Evolutionary conservation across 2,888 invertebrate genomes (phyloP), one percentile per base, ranked within the genome.

Genomic region (Drosophila longiperda): DNA sequence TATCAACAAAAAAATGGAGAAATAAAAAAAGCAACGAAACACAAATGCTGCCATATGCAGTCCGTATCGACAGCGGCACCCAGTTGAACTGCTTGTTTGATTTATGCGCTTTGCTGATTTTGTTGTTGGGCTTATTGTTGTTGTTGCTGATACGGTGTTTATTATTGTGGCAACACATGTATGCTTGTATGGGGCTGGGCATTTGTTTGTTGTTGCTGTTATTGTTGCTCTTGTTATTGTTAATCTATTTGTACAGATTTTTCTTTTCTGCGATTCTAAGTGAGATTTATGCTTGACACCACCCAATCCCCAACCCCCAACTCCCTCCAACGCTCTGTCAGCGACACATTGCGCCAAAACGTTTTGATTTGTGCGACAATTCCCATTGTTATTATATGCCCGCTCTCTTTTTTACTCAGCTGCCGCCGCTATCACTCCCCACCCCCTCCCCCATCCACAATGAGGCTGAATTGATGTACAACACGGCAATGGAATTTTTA

Each of bases 401-500:
- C n/a, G 29, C 33, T 54, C 67, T 45, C 32, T 42, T 40, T 42
- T 40, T 32, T 34, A 12, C 20, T 8, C 17, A 40, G 38, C 55
- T 32, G 29, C 40, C 20, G 32, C 20, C 20, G 20, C 57, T 23
- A 36, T 2, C 26, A 17, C 0, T 34, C 0, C 40, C n/a, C 17
- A 20, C 20, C 29, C 33, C 7, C 48, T 15, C 1, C 1, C 23
- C 54, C 36, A 17, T 6, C 17, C 36, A 17, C 2, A 12, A 5
- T 15, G 8, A n/a, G 11, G 2, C 48, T 71, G 65, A 75, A 73
- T 80, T 80, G 80, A 86, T 90, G 88, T 87, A 76, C 75, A 81
- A 88, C 90, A 89, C 82, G 81, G 73, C 85, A 69, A 64, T 77
- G 90, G 90, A 90, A 90, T 90, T 90, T 90, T 90, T 91, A 90